Evolutionary conservation across 2,888 invertebrate genomes (phyloP).

Genomic region (Ennomos fuscantarius): DNA sequence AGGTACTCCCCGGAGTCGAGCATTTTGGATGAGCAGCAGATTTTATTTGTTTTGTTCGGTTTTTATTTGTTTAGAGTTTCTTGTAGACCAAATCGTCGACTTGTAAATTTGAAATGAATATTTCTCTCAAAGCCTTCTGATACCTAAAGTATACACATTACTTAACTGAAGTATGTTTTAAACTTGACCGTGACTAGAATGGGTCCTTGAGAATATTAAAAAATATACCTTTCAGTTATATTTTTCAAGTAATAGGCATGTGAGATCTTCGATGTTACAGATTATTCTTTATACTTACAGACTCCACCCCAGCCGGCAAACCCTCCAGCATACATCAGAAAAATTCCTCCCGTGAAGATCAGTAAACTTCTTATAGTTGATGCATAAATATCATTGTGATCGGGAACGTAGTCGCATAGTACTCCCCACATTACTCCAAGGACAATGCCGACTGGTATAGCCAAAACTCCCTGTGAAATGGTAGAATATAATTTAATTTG

Average conservation of each 20-base stretch:
- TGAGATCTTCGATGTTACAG: no score
- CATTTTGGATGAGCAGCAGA: constrained; percentile 5
- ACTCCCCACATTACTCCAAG: constrained; percentile 74
- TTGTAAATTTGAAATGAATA: no score
- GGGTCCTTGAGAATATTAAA: no score
- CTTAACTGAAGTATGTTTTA: no score
- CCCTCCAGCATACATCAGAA: constrained; percentile 66
- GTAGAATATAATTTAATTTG: no score
- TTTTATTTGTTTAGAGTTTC: not conserved
- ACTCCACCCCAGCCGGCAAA: constrained; percentile 76
- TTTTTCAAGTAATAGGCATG: no score
- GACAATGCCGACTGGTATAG: constrained; percentile 69
- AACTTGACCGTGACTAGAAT: no score
- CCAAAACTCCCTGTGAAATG: constrained; percentile 62
- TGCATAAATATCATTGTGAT: constrained; percentile 70
- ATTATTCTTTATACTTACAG: constrained; percentile 56
- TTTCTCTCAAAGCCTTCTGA: no score
- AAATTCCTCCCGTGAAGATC: constrained; percentile 68
- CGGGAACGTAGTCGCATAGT: constrained; percentile 68
- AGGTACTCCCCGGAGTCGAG: no score
- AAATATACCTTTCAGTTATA: no score
- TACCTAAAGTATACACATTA: no score
- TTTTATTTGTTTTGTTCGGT: constrained; percentile 11
- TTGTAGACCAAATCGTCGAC: no score
- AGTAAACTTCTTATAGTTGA: constrained; percentile 71